These are phyloP conservation scores for Lasiurus cinereus DNA, from an alignment of 2,113 vertebrate genomes.

Conservation along the genomic window DNA sequence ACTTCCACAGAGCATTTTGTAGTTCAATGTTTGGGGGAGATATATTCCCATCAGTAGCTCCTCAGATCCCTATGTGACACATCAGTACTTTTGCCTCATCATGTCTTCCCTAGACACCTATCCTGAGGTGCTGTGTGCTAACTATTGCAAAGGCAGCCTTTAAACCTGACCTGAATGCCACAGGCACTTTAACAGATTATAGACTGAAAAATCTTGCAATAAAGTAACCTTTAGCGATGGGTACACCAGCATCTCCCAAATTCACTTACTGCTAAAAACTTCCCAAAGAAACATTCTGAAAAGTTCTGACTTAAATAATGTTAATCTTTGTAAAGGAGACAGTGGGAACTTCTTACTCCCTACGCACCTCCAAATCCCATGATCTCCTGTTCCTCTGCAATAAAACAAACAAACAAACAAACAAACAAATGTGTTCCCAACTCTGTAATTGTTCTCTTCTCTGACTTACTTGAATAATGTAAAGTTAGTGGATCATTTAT, in stretches of 20 bases:
- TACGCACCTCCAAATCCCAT: not conserved
- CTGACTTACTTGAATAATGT: not conserved
- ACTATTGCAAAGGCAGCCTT: not conserved
- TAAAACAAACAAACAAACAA: not conserved
- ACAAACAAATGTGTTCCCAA: too few relatives aligned
- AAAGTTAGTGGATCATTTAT: not conserved
- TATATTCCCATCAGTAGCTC: not conserved
- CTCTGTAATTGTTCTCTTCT: not conserved
- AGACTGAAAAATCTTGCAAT: not conserved
- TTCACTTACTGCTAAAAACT: not conserved
- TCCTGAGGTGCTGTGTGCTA: not conserved
- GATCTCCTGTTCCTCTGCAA: not conserved
- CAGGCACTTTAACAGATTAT: not conserved
- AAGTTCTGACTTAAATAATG: slow-evolving; percentile 10
- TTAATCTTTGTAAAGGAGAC: not conserved
- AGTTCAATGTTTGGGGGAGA: not conserved
- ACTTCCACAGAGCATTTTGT: not conserved
- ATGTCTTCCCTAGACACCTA: not conserved
- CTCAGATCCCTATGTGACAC: not conserved
- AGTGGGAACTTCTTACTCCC: not conserved
- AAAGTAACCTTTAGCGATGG: not conserved
- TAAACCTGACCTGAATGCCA: not conserved
- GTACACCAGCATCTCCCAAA: not conserved
- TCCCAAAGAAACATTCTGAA: not conserved
- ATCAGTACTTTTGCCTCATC: not conserved